A percentile compares a stretch with the other conserved stretches of the same genome.
Evolutionary conservation across 2,888 invertebrate species (phyloP).

Genomic region (Hypercompe scribonia): DNA sequence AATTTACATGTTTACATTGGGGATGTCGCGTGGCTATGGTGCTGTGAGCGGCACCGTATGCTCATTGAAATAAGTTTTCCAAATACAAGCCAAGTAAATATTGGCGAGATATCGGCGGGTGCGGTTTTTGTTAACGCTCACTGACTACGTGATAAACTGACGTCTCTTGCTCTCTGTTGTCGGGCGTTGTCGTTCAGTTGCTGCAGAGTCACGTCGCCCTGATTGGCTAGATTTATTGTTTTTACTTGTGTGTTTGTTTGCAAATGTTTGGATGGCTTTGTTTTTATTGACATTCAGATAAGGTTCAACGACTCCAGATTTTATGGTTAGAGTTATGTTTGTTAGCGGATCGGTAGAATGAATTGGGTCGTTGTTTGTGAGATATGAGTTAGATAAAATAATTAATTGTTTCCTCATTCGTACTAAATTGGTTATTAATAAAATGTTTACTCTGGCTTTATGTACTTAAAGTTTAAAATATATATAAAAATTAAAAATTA

Average conservation of each 20-base stretch:
- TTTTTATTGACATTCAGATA: conserved; percentile 37
- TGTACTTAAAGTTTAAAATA: not conserved
- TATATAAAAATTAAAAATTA: not conserved
- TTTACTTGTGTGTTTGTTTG: conserved; percentile 35
- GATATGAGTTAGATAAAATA: not conserved
- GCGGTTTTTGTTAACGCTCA: conserved; percentile 47
- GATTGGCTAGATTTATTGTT: conserved; percentile 40
- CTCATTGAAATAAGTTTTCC: conserved; percentile 66
- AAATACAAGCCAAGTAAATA: conserved; percentile 64
- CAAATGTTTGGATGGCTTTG: conserved; percentile 27
- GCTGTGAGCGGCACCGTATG: conserved; percentile 19
- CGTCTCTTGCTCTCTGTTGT: conserved; percentile 11
- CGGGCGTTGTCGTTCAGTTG: not conserved
- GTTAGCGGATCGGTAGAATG: not conserved
- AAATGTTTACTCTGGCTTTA: not conserved
- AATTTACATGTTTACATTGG: conserved; percentile 73
- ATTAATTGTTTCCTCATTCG: not conserved
- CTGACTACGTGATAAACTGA: conserved; percentile 30
- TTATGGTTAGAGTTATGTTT: conserved; percentile 13
- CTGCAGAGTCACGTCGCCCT: conserved; percentile 18
- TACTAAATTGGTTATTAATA: not conserved
- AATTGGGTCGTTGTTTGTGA: conserved; percentile 5
- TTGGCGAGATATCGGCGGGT: conserved; percentile 55
- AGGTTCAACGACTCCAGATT: conserved; percentile 26
- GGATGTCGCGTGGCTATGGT: conserved; percentile 39